Evolutionary conservation across 2,113 vertebrate species (phyloP).

Genomic region (Microtus pennsylvanicus): DNA sequence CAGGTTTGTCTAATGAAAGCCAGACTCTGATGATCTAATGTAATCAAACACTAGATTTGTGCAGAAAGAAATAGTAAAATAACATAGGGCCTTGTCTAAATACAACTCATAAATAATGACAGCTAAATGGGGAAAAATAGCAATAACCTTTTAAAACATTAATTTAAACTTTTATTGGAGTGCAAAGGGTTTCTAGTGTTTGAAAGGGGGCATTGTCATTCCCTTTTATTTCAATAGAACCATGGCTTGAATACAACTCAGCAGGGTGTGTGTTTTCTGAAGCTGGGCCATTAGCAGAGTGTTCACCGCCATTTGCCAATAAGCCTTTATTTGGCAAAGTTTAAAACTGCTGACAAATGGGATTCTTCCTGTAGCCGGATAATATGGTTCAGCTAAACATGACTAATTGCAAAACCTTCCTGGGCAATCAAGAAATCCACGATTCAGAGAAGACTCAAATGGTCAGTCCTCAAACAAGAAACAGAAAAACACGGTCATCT

Average conservation of each 20-base stretch:
- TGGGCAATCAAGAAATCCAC: constrained; percentile 65
- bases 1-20: constrained; percentile 86
- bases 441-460: constrained; percentile 66
- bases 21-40: constrained; percentile 86
- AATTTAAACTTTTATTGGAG: constrained; percentile 89
- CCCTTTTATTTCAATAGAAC: constrained; percentile 86
- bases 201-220: constrained; percentile 89
- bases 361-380: constrained; percentile 87
- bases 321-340: constrained; percentile 91
- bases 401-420: constrained; percentile 86
- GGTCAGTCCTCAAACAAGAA: constrained; percentile 35
- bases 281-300: constrained; percentile 89
- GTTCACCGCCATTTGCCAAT: constrained; percentile 88
- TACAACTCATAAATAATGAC: constrained; percentile 86
- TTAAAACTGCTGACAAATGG: constrained; percentile 91
- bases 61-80: constrained; percentile 84
- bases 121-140: constrained; percentile 89
- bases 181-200: constrained; percentile 87
- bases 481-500: background rate
- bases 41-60: constrained; percentile 84
- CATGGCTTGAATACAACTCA: constrained; percentile 87
- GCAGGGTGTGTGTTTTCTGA: constrained; percentile 90
- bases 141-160: constrained; percentile 91
- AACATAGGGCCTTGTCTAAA: constrained; percentile 84
- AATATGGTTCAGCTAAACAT: constrained; percentile 86